Conservation (phyloP, 2,113 vertebrate genomes). For the Lophura nycthemera region DNA sequence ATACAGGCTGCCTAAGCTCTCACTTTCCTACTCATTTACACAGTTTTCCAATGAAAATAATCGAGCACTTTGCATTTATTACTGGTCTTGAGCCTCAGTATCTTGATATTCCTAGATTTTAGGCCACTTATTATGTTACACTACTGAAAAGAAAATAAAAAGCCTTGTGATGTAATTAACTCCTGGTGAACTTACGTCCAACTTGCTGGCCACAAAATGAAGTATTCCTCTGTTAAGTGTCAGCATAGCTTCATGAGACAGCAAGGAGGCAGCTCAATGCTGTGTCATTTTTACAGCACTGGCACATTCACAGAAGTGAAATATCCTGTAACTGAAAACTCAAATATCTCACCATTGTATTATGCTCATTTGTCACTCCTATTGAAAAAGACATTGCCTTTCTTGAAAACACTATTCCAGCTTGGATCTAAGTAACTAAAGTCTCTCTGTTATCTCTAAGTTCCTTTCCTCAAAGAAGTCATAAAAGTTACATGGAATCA, state of each 20-base stretch:
- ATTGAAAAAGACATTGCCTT: neutral
- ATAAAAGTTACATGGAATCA: neutral
- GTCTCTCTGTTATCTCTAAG: neutral
- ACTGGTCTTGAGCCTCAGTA: neutral
- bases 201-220: neutral
- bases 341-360: neutral
- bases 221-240: neutral
- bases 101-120: neutral
- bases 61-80: neutral
- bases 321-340: neutral
- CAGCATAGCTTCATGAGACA: neutral
- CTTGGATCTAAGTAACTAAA: neutral
- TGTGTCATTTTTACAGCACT: neutral
- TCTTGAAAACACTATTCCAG: neutral
- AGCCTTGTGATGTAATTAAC: neutral
- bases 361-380: neutral
- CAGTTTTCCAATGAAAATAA: neutral
- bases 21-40: neutral
- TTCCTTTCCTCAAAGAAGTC: neutral
- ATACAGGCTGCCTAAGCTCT: neutral
- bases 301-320: fast-evolving
- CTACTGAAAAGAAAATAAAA: neutral
- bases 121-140: neutral
- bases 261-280: neutral
- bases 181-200: neutral